Evolutionary conservation across 1,140 invertebrate species (phyloP).

Genomic region (Drosophila willistoni): DNA sequence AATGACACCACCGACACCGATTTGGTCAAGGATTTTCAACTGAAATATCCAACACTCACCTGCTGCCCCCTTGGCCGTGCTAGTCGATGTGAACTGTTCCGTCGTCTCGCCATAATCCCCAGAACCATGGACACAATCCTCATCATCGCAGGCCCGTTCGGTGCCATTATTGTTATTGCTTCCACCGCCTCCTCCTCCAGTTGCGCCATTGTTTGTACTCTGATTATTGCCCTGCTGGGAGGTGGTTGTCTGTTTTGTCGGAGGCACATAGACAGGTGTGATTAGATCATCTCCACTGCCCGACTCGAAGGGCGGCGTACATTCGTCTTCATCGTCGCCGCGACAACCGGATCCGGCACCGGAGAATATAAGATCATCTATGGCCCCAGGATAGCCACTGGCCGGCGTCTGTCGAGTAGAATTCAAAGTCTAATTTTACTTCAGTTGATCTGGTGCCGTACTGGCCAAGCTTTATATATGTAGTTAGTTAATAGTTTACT

Average conservation of each 20-base stretch:
- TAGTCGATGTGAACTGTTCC: conserved; percentile 86
- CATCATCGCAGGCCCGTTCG: conserved; percentile 90
- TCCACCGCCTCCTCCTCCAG: conserved; percentile 14
- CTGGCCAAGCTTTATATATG: conserved; percentile 62
- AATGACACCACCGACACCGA: conserved; percentile 62
- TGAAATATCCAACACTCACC: conserved; percentile 78
- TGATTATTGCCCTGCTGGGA: conserved; percentile 82
- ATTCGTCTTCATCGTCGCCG: conserved; percentile 94
- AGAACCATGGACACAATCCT: conserved; percentile 91
- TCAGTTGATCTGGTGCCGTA: conserved; percentile 71
- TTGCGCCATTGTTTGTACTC: conserved; percentile 25
- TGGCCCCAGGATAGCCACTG: conserved; percentile 89
- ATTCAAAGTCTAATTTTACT: conserved; percentile 76
- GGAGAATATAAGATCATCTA: conserved; percentile 94
- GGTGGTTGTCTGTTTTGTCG: conserved; percentile 88
- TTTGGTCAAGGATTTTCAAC: conserved; percentile 14
- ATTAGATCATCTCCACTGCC: conserved; percentile 94
- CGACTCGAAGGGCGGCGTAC: conserved; percentile 91
- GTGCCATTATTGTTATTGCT: conserved; percentile 63
- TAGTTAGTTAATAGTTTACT: conserved; percentile 55
- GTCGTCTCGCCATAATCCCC: conserved; percentile 87
- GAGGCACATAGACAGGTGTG: conserved; percentile 94
- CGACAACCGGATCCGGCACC: conserved; percentile 94
- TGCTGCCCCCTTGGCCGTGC: conserved; percentile 84
- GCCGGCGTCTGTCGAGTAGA: conserved; percentile 89